Evolutionary conservation across 2,888 invertebrate genomes (phyloP), one percentile per base, ranked within the genome.

Genomic region (Lysandra bellargus): DNA sequence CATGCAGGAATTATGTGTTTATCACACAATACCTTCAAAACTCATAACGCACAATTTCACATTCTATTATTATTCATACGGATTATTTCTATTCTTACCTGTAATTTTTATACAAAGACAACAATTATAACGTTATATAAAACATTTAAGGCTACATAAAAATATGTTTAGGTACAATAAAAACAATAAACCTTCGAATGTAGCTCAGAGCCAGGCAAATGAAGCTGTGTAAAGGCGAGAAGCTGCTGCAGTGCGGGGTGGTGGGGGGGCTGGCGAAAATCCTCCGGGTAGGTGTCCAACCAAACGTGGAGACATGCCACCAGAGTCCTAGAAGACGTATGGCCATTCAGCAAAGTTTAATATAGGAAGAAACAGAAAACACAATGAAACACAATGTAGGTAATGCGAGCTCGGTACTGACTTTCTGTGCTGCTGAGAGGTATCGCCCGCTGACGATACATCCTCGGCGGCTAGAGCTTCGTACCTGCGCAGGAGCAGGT

Each of bases 241-340:
- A 99, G 96, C 90, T 97, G 96, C 82, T 96, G 96, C 86, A 99
- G 96, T 85, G 97, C 96, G 78, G 97, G 95, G 89, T 97, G 97
- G 86, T 96, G 96, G 78, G 98, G 98, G 64, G 97, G 95, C 84
- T 98, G 97, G 81, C 97, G 96, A 91, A 98, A 98, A 93, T 99
- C 99, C 91, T 99, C 99, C 69, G 99, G 98, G 91, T 99, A 99
- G 80, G 98, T 98, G 93, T 99, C 99, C 88, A 99, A 92, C 99
- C 99, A 99, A 74, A 99, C 98, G 89, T 98, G 98, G 83, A 99
- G 95, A 82, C 98, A 98, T 84, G 98, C 97, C 85, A 98, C 96
- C 90, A 98, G 95, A 83, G 98, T 98, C 92, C 97, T 97, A 80
- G 79, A 83, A 82, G 79, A 81, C 61, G 60, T 69, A 61, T 23